phyloP scores from a whole-genome alignment of 2,888 invertebrate species.

The Hyles lineata region DNA sequence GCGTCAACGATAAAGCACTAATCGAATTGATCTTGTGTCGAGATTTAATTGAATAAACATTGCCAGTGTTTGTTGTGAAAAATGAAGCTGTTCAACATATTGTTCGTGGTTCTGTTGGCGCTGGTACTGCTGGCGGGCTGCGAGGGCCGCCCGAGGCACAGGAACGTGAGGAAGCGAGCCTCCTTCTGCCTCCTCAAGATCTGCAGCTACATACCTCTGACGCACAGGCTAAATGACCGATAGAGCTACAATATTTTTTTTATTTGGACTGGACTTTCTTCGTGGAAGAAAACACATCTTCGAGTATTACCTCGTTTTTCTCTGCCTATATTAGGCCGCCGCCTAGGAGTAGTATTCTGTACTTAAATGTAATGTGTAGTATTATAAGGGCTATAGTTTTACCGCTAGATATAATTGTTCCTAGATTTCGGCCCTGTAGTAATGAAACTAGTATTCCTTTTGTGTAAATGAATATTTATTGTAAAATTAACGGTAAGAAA shows the following conservation, averaged over 20 bases:
- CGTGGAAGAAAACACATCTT: constrained; percentile 4
- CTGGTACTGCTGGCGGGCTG: constrained; percentile 50
- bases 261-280: constrained; percentile 19
- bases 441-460: constrained; percentile 50
- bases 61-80: constrained; percentile 36
- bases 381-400: constrained; percentile 46
- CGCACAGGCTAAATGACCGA: constrained; percentile 46
- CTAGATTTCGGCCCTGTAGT: constrained; percentile 34
- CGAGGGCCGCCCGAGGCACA: constrained; percentile 54
- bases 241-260: not conserved
- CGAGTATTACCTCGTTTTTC: constrained; percentile 13
- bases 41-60: not conserved
- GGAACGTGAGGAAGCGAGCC: constrained; percentile 53
- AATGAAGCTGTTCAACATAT: constrained; percentile 68
- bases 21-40: constrained; percentile 13
- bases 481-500: constrained; percentile 51
- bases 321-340: constrained; percentile 69
- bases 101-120: constrained; percentile 56
- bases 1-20: constrained; percentile 52
- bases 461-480: constrained; percentile 53
- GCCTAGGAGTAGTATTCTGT: constrained; percentile 73
- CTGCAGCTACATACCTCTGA: constrained; percentile 61
- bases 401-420: constrained; percentile 30
- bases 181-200: constrained; percentile 69
- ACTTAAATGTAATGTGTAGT: constrained; percentile 64